A percentile compares a stretch with the other conserved stretches of the same genome.
These are phyloP conservation scores for Myanophis thanlyinensis DNA, from an alignment of 2,113 vertebrate species.

Conservation along the genomic window DNA sequence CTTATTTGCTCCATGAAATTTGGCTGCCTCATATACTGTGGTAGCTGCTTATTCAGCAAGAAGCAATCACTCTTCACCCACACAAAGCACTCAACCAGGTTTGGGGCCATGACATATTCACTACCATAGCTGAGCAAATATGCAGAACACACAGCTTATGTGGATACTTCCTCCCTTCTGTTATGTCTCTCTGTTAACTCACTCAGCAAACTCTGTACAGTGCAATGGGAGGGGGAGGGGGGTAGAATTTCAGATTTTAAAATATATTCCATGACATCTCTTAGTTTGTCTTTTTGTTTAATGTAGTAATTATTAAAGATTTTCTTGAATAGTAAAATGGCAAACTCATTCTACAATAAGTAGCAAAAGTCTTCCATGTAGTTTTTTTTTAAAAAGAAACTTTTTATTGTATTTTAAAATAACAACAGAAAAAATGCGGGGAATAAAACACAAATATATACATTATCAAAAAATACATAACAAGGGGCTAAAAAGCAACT, in stretches of 20 bases:
- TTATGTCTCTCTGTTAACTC: background rate
- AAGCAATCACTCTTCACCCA: background rate
- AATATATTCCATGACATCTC: background rate
- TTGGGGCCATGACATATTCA: background rate
- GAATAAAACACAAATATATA: background rate
- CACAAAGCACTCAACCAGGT: background rate
- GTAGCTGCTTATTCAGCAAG: background rate
- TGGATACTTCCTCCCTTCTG: background rate
- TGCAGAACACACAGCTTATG: background rate
- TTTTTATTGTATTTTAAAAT: background rate
- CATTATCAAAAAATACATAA: background rate
- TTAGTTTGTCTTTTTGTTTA: background rate
- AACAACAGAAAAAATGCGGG: background rate
- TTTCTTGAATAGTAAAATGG: background rate
- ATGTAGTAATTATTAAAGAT: background rate
- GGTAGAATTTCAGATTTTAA: background rate
- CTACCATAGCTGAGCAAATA: background rate
- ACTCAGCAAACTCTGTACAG: background rate
- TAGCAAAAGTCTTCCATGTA: background rate
- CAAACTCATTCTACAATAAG: background rate
- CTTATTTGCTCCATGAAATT: background rate
- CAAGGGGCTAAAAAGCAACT: background rate
- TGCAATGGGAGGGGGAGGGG: background rate
- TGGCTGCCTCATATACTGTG: background rate
- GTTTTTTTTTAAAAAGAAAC: background rate